Evolutionary conservation across 2,797 vertebrate species (phyloP), one percentile per base, ranked within the genome.

Genomic region (Merluccius polli): DNA sequence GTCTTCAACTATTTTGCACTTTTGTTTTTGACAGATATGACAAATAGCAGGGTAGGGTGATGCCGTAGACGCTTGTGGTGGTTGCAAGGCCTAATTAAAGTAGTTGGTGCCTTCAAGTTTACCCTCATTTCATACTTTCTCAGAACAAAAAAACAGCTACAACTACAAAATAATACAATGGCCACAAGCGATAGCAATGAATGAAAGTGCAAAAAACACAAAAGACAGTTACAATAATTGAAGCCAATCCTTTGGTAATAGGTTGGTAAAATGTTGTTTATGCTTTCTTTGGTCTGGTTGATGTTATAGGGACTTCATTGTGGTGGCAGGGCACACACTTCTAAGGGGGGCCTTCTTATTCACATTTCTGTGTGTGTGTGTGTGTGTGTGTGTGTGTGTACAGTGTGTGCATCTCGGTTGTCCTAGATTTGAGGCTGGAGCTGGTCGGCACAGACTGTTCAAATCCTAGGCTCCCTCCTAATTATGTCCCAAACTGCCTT

Each of bases 401-500:
- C 31, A 13, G n/a, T 35, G 27, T 67, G 32, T 36, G 69, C 75
- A 81, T 44, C 52, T 78, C 59, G 24, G 71, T 81, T 85, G 87
- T 83, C 89, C 90, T 85, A 90, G 87, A 91, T 93, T 85, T 89
- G 70, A 86, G 79, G 85, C 79, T 48, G 72, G 77, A 84, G 86
- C 90, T 91, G 63, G 48, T 87, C 87, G 90, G 88, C 86, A 79
- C 84, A 86, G 76, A 76, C 85, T 30, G 59, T 78, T 89, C 65
- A 73, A 85, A 87, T 83, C 70, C 74, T 76, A 73, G 74, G 81
- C 81, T 79, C 70, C 83, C 88, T 87, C 78, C 85, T 93, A 93
- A 93, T 92, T 91, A 91, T 90, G 81, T 93, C 81, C 89, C 82
- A 79, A 92, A 90, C 86, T 87, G 73, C 83, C 80, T 76, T 84